Evolutionary conservation across 2,113 vertebrate species (phyloP).

Genomic region (Pandion haliaetus): DNA sequence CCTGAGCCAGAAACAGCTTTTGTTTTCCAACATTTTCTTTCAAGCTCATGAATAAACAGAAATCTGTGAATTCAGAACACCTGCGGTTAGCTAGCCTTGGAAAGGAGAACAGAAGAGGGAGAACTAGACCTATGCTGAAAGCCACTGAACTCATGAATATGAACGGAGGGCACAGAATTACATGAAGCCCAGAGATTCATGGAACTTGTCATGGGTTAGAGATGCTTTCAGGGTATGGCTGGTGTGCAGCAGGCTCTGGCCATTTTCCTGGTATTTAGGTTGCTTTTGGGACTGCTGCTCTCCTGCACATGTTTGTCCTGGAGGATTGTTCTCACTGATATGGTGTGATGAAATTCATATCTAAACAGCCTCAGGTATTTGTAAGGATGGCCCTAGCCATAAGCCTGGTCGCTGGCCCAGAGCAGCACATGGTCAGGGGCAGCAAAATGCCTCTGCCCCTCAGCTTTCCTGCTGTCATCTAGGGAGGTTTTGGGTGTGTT

Average conservation of each 20-base stretch:
- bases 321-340: background rate
- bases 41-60: constrained; percentile 3
- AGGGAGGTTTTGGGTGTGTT: background rate
- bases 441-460: background rate
- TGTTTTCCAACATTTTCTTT: constrained; percentile 16
- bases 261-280: background rate
- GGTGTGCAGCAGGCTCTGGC: background rate
- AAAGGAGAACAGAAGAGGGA: background rate
- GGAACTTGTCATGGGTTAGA: background rate
- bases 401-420: accelerated
- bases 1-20: background rate
- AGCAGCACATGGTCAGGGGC: background rate
- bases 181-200: background rate
- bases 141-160: constrained; percentile 15
- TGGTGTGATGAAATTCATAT: background rate
- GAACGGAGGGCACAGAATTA: background rate
- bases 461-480: background rate
- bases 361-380: background rate
- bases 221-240: background rate
- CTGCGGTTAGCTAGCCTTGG: background rate
- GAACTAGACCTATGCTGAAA: background rate
- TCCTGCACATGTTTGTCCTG: background rate
- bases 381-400: background rate
- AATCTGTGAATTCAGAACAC: background rate
- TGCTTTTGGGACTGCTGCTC: background rate